A percentile compares a stretch with the other conserved stretches of the same genome.
These are phyloP conservation scores for Adelphocoris suturalis DNA, from an alignment of 2,888 invertebrate species.

Conservation along the genomic window DNA sequence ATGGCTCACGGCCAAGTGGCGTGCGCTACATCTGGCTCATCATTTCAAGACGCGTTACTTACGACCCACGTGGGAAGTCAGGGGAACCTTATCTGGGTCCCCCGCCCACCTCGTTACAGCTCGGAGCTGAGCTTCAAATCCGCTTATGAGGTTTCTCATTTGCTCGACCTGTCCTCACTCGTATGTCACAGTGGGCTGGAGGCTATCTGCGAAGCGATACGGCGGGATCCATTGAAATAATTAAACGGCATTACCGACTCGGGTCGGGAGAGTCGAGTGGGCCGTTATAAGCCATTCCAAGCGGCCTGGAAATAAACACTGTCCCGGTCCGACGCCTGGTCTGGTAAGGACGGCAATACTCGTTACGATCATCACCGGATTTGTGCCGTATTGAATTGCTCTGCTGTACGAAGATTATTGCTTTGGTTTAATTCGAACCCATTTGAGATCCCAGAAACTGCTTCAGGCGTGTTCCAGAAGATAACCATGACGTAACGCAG, in stretches of 20 bases:
- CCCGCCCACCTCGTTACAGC: neutral
- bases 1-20: neutral
- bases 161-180: conserved; percentile 39
- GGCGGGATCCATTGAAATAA: neutral
- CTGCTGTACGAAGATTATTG: neutral
- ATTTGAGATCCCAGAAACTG: neutral
- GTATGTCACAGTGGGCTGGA: neutral
- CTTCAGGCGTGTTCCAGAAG: neutral
- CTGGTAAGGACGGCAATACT: conserved; percentile 1
- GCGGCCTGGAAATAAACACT: neutral
- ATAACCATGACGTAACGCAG: neutral
- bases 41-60: conserved; percentile 17
- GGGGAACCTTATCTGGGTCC: neutral
- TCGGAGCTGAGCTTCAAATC: conserved; percentile 1
- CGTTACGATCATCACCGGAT: neutral
- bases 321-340: neutral
- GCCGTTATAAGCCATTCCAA: neutral
- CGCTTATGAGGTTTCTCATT: conserved; percentile 42
- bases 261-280: neutral
- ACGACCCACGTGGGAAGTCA: neutral
- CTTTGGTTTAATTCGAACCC: neutral
- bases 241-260: conserved; percentile 21
- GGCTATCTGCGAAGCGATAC: conserved; percentile 1
- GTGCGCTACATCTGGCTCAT: neutral
- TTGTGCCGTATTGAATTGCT: neutral